Evolutionary conservation across 2,888 invertebrate species (phyloP), one percentile per base, ranked within the genome.

Genomic region (Troglohyphantes excavatus): DNA sequence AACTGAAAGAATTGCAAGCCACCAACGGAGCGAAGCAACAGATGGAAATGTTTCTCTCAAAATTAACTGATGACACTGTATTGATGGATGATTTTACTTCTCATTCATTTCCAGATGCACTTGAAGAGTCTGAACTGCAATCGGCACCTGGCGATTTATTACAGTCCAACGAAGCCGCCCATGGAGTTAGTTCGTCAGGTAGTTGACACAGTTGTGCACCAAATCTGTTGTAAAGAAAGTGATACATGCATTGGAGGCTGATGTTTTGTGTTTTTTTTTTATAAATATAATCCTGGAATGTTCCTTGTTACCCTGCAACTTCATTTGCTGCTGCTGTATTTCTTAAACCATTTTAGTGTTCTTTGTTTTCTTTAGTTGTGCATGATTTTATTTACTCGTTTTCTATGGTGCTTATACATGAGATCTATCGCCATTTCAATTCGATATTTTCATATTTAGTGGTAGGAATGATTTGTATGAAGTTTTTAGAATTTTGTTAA

Each of bases 171-270:
- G 83, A 90, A 90, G 90, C 79, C 68, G 79, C 81, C 79, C 83
- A 81, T 29, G 90, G 90, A 90, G 79, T 90, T 79, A 85, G 81
- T 90, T 46, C 75, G 90, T 78, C 84, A 90, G 90, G 90, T 90
- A 90, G 90, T 85, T 90, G 79, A 79, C 19, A 81, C 72, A 85
- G 84, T 90, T 89, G 88, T 89, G 88, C 75, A 89, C 88, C 75
- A 89, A 75, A 67, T 76, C 76, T 82, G 82, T 89, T 82, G 75
- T 82, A 89, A 75, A 76, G 81, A 88, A 89, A 89, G 27, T 83
- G 67, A 68, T 79, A 67, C 79, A 68, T 78, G 78, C 78, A 78
- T 78, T 78, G 78, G 78, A 78, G 63, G 63, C 78, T 78, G 75
- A 61, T 78, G 70, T 61, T 82, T 68, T 82, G 68, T 82, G 82